These are phyloP conservation scores for Lasioglossum oenotherae DNA, from an alignment of 2,888 invertebrate species.

Conservation along the genomic window DNA sequence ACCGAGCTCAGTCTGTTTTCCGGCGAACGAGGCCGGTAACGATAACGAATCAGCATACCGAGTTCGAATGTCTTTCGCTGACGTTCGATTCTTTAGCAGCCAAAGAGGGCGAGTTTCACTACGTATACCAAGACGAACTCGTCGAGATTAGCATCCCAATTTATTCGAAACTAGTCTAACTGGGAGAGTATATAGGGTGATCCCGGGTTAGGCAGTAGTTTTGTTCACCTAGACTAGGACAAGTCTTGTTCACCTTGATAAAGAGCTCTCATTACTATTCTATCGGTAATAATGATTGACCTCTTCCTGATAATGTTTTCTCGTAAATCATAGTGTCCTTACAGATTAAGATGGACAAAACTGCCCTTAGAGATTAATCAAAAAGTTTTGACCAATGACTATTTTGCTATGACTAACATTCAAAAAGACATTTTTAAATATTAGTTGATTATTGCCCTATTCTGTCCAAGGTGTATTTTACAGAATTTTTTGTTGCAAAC, in stretches of 20 bases:
- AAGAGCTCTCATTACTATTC: neutral
- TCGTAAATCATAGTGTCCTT: neutral
- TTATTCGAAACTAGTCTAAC: neutral
- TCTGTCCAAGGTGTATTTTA: no score
- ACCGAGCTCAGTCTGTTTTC: neutral
- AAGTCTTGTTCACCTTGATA: neutral
- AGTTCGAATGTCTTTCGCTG: neutral
- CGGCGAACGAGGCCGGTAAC: neutral
- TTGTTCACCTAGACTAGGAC: neutral
- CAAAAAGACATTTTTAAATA: no score
- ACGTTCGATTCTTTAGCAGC: neutral
- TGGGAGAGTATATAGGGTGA: neutral
- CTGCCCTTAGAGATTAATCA: no score
- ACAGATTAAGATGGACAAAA: neutral
- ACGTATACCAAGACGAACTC: neutral
- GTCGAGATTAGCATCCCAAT: neutral
- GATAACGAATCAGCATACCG: constrained; percentile 17
- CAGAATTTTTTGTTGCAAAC: no score
- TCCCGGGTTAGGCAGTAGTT: neutral
- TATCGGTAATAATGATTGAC: neutral
- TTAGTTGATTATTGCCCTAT: no score
- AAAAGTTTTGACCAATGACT: no score
- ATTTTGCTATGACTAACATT: no score
- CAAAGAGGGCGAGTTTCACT: neutral
- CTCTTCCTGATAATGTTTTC: neutral